These are phyloP conservation scores for Trematocara marginatum DNA, from an alignment of 2,113 vertebrate species.

Conservation along the genomic window DNA sequence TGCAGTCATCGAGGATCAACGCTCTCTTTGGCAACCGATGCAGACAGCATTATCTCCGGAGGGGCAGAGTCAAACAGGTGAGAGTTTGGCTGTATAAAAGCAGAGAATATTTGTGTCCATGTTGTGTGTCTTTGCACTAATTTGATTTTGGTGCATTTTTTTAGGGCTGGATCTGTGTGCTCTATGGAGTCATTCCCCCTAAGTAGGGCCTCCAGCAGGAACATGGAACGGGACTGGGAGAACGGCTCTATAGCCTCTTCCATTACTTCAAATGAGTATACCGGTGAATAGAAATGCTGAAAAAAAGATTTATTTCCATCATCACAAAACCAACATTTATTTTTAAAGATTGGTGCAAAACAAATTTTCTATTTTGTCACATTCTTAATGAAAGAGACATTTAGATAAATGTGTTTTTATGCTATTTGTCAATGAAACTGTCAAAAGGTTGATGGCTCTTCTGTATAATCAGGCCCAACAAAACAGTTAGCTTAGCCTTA, in stretches of 20 bases:
- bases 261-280: conserved; percentile 90
- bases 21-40: conserved; percentile 88
- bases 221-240: conserved; percentile 94
- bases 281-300: conserved; percentile 67
- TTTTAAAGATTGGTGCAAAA: neutral
- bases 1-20: conserved; percentile 89
- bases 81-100: neutral
- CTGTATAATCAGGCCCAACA: neutral
- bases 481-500: neutral
- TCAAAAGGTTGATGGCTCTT: neutral
- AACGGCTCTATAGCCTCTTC: conserved; percentile 90
- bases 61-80: conserved; percentile 85
- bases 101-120: neutral
- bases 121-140: neutral
- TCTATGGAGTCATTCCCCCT: conserved; percentile 88
- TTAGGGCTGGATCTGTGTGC: conserved; percentile 87
- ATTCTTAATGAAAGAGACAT: neutral
- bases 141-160: neutral
- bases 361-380: neutral
- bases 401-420: neutral
- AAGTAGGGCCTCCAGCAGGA: conserved; percentile 87
- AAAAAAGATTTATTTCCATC: neutral
- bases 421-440: neutral
- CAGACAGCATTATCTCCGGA: conserved; percentile 85
- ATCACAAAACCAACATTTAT: neutral